A percentile compares a stretch with the other conserved stretches of the same genome.
These are phyloP conservation scores for Choreutis nemorana DNA, from an alignment of 2,888 invertebrate species.

Conservation along the genomic window DNA sequence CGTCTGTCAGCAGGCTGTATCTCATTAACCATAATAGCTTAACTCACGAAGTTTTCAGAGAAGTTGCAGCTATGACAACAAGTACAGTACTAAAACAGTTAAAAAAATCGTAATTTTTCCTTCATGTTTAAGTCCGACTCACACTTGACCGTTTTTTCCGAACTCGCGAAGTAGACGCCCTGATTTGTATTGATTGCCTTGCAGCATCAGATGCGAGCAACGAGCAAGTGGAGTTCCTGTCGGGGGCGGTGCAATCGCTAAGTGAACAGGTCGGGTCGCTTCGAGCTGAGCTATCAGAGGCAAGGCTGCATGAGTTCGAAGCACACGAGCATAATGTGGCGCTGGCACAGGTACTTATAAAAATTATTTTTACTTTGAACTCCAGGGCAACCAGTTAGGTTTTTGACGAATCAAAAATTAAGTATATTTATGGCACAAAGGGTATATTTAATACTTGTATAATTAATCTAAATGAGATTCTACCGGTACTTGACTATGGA, in stretches of 20 bases:
- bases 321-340: slow-evolving; percentile 71
- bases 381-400: no score
- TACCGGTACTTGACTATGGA: no score
- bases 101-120: no score
- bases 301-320: slow-evolving; percentile 74
- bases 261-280: slow-evolving; percentile 70
- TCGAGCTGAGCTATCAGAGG: slow-evolving; percentile 71
- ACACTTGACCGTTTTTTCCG: no score
- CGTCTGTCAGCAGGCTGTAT: no score
- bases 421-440: background rate
- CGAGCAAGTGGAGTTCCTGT: slow-evolving; percentile 73
- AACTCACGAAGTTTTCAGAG: no score
- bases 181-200: slow-evolving; percentile 19
- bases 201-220: slow-evolving; percentile 61
- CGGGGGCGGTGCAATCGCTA: slow-evolving; percentile 71
- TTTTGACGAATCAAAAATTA: background rate
- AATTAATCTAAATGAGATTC: no score
- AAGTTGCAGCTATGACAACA: no score
- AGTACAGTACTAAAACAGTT: no score
- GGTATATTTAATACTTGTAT: background rate
- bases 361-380: background rate
- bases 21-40: no score
- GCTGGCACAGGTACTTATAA: slow-evolving; percentile 50
- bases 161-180: background rate
- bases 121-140: no score